phyloP scores from a whole-genome alignment of 2,888 invertebrate species.

The Conus canariensis region DNA sequence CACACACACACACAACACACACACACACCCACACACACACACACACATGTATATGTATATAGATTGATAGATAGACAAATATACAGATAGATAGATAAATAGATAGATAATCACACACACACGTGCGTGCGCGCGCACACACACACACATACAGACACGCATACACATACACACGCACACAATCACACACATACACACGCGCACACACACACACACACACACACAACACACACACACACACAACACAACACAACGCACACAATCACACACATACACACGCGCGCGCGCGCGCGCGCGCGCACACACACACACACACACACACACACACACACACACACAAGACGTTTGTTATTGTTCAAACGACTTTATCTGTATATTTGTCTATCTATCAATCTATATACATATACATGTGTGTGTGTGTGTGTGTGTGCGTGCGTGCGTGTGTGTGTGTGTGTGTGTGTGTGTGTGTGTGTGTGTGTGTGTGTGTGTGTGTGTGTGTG shows the following conservation, averaged over 20 bases:
- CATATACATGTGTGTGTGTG: not conserved
- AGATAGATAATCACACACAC: not conserved
- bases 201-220: not conserved
- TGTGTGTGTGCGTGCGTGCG: not conserved
- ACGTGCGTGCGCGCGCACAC: not conserved
- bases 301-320: constrained; percentile 16
- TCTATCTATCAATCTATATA: no score
- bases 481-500: no score
- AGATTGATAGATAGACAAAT: not conserved
- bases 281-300: not conserved
- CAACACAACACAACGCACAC: not conserved
- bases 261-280: not conserved
- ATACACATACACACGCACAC: not conserved
- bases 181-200: not conserved
- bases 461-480: no score
- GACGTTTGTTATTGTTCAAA: no score
- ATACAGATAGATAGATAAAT: not conserved
- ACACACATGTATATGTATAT: no score
- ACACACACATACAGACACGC: not conserved
- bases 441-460: no score
- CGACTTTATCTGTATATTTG: no score
- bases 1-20: not conserved
- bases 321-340: not conserved
- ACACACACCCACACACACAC: not conserved
- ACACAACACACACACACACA: constrained; percentile 11